Base-by-base conservation (phyloP, 2,888 invertebrate species). In the Pristionchus exspectatus region DNA sequence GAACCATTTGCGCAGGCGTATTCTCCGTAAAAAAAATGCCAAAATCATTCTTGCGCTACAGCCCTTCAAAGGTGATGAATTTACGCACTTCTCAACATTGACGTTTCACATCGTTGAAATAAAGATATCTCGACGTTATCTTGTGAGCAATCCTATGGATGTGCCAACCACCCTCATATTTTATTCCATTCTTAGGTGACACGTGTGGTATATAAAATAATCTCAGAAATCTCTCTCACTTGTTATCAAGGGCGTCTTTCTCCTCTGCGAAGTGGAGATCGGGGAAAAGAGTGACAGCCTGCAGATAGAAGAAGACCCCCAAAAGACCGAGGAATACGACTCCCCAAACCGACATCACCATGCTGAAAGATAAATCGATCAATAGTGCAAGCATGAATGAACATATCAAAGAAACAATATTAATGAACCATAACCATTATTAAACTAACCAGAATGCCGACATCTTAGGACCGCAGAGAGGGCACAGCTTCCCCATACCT, bases 341-440 rank as follows among this genome's bases (percentile, higher is more conserved):
- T 27, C 95, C 95, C 95, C 95, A 95, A 14, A 94, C 93, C 14
- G 95, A 95, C 93, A 95, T 95, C 56, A 95, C 91, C 95, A 95
- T 95, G 92, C 94, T 95, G 90, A 90, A 94, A 92, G 16, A 66
- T n/a, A 72, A 24, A 24, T 16, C 9, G n/a, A 24, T n/a, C 2
- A 69, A 69, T 2, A n/a, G 44, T 21, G 12, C 54, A 16, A 38
- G 30, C 38, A 50, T 50, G 14, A 14, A 14, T 30, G 33, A 38
- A 83, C 21, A 44, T 54, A 50, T 12, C 24, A 54, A 16, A 21
- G 33, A 27, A 9, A 18, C 30, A 77, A 30, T n/a, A 38, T 85
- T n/a, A 10, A 24, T n/a, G 18, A 30, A 27, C 18, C 16, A 84
- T 54, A 21, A 16, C n/a, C 30, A 27, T 7, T 18, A 56, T 14